Conservation (phyloP, 2,113 vertebrate genomes). For the Nannobrachium achirus region DNA sequence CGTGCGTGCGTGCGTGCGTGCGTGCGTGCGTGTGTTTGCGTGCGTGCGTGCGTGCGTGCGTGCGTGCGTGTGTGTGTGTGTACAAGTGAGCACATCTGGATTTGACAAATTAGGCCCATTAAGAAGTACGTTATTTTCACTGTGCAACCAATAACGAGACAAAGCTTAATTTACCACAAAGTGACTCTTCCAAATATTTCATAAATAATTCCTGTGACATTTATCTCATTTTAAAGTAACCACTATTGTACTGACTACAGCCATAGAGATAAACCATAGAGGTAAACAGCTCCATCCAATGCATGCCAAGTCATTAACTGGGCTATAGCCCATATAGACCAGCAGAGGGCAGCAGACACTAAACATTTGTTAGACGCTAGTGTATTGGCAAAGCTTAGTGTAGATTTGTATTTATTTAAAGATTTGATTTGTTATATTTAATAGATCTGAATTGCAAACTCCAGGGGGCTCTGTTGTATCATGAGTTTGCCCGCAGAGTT, state of each 20-base stretch:
- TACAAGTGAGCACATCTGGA: conserved; percentile 25
- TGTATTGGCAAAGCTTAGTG: too few relatives aligned
- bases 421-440: too few relatives aligned
- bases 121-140: conserved; percentile 22
- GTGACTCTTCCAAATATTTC: conserved; percentile 41
- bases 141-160: conserved; percentile 11
- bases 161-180: conserved; percentile 48
- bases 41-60: conserved; percentile 9
- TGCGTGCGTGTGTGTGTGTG: background rate
- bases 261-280: background rate
- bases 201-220: background rate
- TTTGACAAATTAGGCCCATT: conserved; percentile 62
- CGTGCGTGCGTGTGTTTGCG: conserved; percentile 6
- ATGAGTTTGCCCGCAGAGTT: conserved; percentile 44
- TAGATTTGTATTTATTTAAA: too few relatives aligned
- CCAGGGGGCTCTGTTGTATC: conserved; percentile 60
- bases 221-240: conserved; percentile 8
- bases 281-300: conserved; percentile 2
- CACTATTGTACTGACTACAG: background rate
- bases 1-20: conserved; percentile 22
- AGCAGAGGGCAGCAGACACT: conserved; percentile 59
- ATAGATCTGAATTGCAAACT: conserved; percentile 25
- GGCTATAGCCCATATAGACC: conserved; percentile 3
- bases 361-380: background rate
- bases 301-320: background rate